These are phyloP conservation scores for Macaria liturata DNA, from an alignment of 2,888 invertebrate species.

Conservation along the genomic window DNA sequence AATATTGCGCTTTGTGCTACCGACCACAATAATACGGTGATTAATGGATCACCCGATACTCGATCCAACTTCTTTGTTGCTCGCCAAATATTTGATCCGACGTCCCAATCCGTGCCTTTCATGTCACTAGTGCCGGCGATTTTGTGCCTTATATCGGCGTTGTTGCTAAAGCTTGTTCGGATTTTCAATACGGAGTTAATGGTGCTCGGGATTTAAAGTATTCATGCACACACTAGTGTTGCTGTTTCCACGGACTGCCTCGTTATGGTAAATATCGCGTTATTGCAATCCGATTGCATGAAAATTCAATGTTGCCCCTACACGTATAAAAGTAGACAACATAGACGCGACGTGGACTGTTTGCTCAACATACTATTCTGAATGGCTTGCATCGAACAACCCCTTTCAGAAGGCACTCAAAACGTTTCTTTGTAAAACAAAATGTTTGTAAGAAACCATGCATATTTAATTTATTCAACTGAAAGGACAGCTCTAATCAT, in stretches of 20 bases:
- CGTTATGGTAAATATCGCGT: conserved; percentile 19
- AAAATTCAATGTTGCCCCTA: conserved; percentile 10
- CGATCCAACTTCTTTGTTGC: conserved; percentile 74
- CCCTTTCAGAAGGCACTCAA: no score
- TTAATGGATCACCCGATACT: conserved; percentile 76
- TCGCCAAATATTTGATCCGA: conserved; percentile 76
- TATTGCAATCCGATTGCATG: conserved; percentile 15
- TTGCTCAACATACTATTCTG: conserved; percentile 3
- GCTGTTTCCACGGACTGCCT: conserved; percentile 13
- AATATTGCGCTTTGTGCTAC: conserved; percentile 75
- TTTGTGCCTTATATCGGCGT: conserved; percentile 44
- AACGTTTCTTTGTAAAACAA: not conserved
- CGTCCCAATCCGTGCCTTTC: conserved; percentile 67
- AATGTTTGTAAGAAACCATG: not conserved
- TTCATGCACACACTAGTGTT: conserved; percentile 27
- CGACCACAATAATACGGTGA: conserved; percentile 74
- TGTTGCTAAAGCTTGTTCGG: conserved; percentile 45
- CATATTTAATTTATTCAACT: conserved; percentile 1
- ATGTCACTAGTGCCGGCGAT: conserved; percentile 56
- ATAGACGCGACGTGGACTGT: not conserved
- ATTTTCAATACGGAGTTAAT: conserved; percentile 46
- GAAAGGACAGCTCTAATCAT: conserved; percentile 1
- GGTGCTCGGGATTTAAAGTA: conserved; percentile 40
- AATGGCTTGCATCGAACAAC: no score
- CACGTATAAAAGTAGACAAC: not conserved